Conservation (phyloP, 2,888 invertebrate species). For the Diarsia dahlii region DNA sequence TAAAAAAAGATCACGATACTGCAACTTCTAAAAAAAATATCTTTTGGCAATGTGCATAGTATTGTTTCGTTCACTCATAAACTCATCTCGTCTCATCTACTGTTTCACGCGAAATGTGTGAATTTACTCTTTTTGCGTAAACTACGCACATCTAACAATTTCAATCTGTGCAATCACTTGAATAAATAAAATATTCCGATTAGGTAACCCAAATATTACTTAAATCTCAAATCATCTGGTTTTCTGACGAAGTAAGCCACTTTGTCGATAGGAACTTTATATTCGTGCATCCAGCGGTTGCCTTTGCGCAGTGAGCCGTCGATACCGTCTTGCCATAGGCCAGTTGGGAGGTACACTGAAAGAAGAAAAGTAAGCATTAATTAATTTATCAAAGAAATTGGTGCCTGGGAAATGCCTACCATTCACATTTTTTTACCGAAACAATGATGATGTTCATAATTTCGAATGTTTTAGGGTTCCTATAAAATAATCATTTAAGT, state of each 20-base stretch:
- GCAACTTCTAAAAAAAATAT: neutral
- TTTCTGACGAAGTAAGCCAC: conserved; percentile 96
- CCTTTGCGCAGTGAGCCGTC: conserved; percentile 96
- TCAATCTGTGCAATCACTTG: neutral
- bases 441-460: too few species aligned
- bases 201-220: conserved; percentile 25
- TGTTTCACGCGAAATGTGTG: neutral
- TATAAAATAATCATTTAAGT: too few species aligned
- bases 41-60: neutral
- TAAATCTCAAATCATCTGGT: conserved; percentile 96
- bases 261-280: conserved; percentile 94
- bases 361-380: conserved; percentile 57
- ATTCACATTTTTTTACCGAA: too few species aligned
- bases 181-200: conserved; percentile 7
- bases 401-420: neutral
- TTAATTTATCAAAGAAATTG: neutral
- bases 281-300: conserved; percentile 97
- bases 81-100: neutral
- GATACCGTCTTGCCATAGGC: conserved; percentile 98
- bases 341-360: conserved; percentile 96
- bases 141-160: neutral
- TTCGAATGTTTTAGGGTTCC: too few species aligned
- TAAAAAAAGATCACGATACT: neutral
- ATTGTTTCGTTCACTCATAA: neutral
- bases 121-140: neutral